A percentile compares a stretch with the other conserved stretches of the same genome.
Evolutionary conservation across 2,113 vertebrate genomes (phyloP).

Genomic region (Periophthalmodon schlosseri): DNA sequence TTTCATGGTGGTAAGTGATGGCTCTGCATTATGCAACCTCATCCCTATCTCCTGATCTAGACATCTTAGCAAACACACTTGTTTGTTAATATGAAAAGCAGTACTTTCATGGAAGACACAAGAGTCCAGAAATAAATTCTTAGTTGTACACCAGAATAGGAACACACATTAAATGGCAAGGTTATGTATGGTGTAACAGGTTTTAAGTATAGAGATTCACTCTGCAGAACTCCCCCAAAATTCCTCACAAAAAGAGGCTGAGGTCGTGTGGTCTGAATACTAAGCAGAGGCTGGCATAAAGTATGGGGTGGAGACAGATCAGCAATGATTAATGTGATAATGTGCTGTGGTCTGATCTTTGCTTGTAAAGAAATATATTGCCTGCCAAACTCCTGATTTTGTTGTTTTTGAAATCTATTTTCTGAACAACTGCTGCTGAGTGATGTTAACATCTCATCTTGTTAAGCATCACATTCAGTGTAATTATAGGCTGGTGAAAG

Average conservation of each 20-base stretch:
- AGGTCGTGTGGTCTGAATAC: not conserved
- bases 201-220: slow-evolving; percentile 30
- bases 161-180: not conserved
- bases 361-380: too few species aligned
- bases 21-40: not conserved
- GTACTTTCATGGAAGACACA: not conserved
- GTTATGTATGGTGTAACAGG: not conserved
- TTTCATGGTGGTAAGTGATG: not conserved
- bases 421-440: not conserved
- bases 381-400: not conserved
- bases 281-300: not conserved
- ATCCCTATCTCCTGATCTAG: not conserved
- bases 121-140: not conserved
- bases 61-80: not conserved
- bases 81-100: not conserved
- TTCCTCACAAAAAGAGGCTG: slow-evolving; percentile 18
- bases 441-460: slow-evolving; percentile 10
- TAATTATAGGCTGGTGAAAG: slow-evolving; percentile 27
- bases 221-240: slow-evolving; percentile 20
- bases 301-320: slow-evolving; percentile 4
- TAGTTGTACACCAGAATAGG: not conserved
- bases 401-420: not conserved
- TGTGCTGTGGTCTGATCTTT: not conserved
- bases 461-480: slow-evolving; percentile 17
- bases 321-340: not conserved